A percentile compares a stretch with the other conserved stretches of the same genome.
phyloP scores from a whole-genome alignment of 2,113 vertebrate species.

The Felis catus region F.catus_Fca126_mat1.0 CM031418.1:126274001-126274500 shows the following conservation, averaged over 20 bases:
- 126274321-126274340: conserved; percentile 42
- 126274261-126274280: not conserved
- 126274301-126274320: not conserved
- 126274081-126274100: not conserved
- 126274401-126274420: not conserved
- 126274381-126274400: not conserved
- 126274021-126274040: not conserved
- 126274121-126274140: conserved; percentile 17
- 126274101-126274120: not conserved
- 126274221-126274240: not conserved
- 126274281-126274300: not conserved
- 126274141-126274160: conserved; percentile 70
- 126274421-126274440: not conserved
- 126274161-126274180: not conserved
- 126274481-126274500: not conserved
- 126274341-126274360: not conserved
- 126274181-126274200: not conserved
- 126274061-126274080: not conserved
- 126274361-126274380: not conserved
- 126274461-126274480: not conserved
- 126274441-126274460: not conserved
- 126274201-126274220: not conserved
- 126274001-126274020: not conserved
- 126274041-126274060: not conserved
- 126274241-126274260: not conserved